These are phyloP conservation scores for Acanthis flammea DNA, from an alignment of 2,797 vertebrate genomes.

Conservation along the genomic window DNA sequence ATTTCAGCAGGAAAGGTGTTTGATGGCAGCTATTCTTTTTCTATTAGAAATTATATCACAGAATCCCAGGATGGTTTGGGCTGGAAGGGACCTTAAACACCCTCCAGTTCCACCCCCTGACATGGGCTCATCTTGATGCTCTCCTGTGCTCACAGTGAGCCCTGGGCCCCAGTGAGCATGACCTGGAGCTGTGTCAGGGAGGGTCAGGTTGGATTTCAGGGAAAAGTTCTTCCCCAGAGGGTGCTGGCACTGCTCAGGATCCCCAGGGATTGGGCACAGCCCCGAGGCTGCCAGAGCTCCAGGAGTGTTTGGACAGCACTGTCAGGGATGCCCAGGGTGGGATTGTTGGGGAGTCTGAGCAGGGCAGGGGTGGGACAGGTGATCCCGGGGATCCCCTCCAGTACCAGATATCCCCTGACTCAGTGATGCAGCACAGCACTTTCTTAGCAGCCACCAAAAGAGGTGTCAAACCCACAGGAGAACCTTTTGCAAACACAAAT, in stretches of 20 bases:
- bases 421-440: neutral
- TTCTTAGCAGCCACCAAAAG: neutral
- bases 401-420: neutral
- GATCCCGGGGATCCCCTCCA: neutral
- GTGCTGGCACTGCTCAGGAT: neutral
- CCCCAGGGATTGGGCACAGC: neutral
- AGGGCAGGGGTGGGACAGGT: rapidly evolving
- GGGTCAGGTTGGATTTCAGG: rapidly evolving
- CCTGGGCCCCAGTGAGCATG: rapidly evolving
- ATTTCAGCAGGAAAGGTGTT: neutral
- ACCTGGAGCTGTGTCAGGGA: neutral
- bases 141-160: neutral
- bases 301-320: rapidly evolving
- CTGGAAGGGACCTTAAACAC: neutral
- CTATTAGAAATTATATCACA: neutral
- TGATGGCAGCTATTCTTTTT: neutral
- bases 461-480: neutral
- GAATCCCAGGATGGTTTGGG: neutral
- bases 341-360: rapidly evolving
- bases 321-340: neutral
- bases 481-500: neutral
- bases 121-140: neutral
- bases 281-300: neutral
- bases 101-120: neutral
- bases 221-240: neutral